phyloP scores from a whole-genome alignment of 2,888 invertebrate species.

The Piscicola geometra region DNA sequence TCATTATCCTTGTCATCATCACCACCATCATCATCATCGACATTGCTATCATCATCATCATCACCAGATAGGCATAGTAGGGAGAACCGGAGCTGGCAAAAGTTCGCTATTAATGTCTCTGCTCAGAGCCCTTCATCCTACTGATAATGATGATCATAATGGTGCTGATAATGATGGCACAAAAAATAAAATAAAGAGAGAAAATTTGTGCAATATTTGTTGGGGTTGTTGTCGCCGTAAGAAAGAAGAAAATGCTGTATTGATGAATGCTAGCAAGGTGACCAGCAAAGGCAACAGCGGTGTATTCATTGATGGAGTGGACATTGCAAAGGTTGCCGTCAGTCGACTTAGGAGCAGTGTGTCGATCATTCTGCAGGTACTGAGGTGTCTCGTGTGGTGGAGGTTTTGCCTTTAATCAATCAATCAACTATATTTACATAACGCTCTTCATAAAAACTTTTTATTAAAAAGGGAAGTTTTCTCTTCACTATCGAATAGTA shows the following conservation, averaged over 20 bases:
- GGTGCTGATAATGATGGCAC: not conserved
- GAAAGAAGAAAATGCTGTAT: no score
- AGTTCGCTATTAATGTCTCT: conserved; percentile 17
- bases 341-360: not conserved
- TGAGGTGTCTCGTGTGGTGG: no score
- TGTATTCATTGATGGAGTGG: conserved; percentile 11
- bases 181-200: no score
- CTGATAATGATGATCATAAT: no score
- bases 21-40: conserved; percentile 30
- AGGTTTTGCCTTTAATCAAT: not conserved
- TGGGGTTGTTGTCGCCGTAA: no score
- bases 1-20: conserved; percentile 32
- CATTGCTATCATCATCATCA: not conserved
- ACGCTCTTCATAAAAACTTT: not conserved
- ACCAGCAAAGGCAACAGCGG: no score
- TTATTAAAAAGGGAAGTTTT: no score
- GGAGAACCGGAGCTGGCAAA: conserved; percentile 17
- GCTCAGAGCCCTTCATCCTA: conserved; percentile 11
- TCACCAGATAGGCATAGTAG: conserved; percentile 27
- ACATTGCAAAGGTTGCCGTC: conserved; percentile 1
- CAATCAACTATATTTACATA: not conserved
- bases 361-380: conserved; percentile 30
- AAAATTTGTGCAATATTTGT: no score
- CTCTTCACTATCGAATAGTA: no score
- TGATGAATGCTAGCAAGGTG: no score